Base-by-base conservation (phyloP, 1,140 invertebrate species). In the Zaprionus tsacasi region DNA sequence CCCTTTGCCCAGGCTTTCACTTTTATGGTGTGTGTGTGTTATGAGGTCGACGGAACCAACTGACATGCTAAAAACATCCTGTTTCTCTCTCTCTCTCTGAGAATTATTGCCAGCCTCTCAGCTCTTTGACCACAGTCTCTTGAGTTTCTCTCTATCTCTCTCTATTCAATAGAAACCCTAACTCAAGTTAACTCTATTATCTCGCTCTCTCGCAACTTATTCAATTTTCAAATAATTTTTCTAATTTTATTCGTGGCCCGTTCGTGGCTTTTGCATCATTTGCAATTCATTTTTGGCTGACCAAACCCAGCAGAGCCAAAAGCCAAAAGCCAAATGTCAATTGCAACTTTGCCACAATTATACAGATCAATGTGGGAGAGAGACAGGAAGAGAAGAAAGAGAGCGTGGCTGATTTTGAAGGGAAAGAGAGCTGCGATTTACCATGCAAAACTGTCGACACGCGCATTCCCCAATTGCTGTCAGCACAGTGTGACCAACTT, bases 51-150 rank as follows among this genome's bases (percentile, higher is more conserved):
- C 27, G 11, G 48, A 25, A 33, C 60, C 36, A 36, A 15, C 64
- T 30, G 61, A 17, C 56, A 60, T 38, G 6, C 13, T 60, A 25
- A 40, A 50, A 27, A 33, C 69, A 66, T 67, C 45, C 68, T 67
- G 57, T 21, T 2, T 21, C 21, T 21, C 21, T 21, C 1, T 21
- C 21, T 21, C 45, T 50, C 27, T 30, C 3, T 30, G 27, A 70
- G 70, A 87, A 87, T 87, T 87, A 86, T 86, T 87, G 79, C 82
- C 72, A 67, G 61, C 60, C 60, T 43, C 25, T 21, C 21, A 21
- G 33, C 17, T 59, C 48, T 59, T 54, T 75, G 55, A 27, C 30
- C 27, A 21, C 33, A 58, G 58, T 13, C 52, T 54, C 33, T 35
- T 56, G 33, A 57, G 67, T 72, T 82, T 40, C 50, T 82, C 63